Base-by-base conservation (phyloP, 2,888 invertebrate genomes). In the Napeogenes inachia region DNA sequence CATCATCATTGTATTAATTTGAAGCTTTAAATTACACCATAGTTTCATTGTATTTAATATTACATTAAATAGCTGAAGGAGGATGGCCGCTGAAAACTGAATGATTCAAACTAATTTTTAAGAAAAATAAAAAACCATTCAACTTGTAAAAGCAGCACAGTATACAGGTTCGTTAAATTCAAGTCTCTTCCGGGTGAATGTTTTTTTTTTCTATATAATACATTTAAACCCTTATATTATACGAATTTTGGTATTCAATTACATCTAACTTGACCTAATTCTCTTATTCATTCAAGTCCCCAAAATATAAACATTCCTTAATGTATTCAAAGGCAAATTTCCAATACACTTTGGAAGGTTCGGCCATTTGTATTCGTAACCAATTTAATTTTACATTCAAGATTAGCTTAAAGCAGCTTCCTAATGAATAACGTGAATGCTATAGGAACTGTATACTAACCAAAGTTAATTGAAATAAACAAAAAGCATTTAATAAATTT, bases 331-430 rank as follows among this genome's bases (percentile, higher is more conserved):
- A 50, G 50, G 50, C 21, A 50, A 30, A 50, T 50, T 30, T 50
- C 50, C 50, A 50, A 50, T 50, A 50, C 50, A 50, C 50, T 50
- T 50, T 50, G 50, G 50, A 30, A 50, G 50, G 30, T 50, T 50
- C 50, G 50, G 50, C 30, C 50, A 50, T 50, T 50, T 50, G 30
- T 50, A 50, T 50, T 50, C 30, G 30, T 50, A 50, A 30, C 50
- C 8, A 50, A 50, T 50, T 50, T 50, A 50, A 50, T 50, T 50
- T 50, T 50, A 50, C 50, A 50, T 50, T 50, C 50, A 50, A 50
- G 30, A 50, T 50, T 50, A 50, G 30, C 50, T 50, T 50, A 50
- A 50, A 50, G 50, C n/a, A 50, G 50, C 50, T 50, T 50, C n/a
- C 50, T 8, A 50, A 50, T 50, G 30, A 50, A 50, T 50, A 30